Evolutionary conservation across 2,888 invertebrate species (phyloP), one percentile per base, ranked within the genome.

Genomic region (Chrysotoxum bicinctum): DNA sequence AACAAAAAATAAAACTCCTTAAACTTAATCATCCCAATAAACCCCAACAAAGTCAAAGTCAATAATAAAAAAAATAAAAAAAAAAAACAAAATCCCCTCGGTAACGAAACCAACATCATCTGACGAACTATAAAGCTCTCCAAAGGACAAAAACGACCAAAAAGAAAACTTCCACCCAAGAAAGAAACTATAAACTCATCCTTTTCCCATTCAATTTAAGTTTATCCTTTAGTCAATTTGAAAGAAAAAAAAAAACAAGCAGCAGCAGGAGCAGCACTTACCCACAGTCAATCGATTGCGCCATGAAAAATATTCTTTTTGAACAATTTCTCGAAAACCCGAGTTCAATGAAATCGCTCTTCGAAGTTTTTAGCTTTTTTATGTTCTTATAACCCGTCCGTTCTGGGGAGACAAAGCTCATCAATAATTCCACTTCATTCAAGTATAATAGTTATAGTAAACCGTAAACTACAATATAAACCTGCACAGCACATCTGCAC

Each of bases 21-120:
- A 72, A 75, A 80, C 72, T 84, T 84, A 75, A 84, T 80, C 84
- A 70, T 72, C 72, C 66, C 66, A 79, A 84, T 79, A 75, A 75
- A 84, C 64, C 37, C 56, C 64, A 70, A 45, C 64, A 74, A 75
- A 64, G 68, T 60, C 21, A 79, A 66, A 50, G 8, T 19, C 14
- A 12, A 32, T 40, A 23, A 12, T 19, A 32, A 45, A 45, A 64
- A 45, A 14, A 64, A 7, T 32, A 66, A 26, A 14, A 64, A 7
- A 40, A 66, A 26, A 12, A 19, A 69, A 70, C 48, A 48, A 23
- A 68, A 83, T 83, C 73, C 77, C 62, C 14, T 32, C 21, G 26
- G 40, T 54, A 60, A 45, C 74, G 19, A 45, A 19, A 45, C 74
- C 56, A 54, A 68, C 74, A 66, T 58, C 70, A 79, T 30, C 64